These are phyloP conservation scores for Meleagris gallopavo DNA, from an alignment of 2,113 vertebrate genomes.

Conservation along the genomic window DNA sequence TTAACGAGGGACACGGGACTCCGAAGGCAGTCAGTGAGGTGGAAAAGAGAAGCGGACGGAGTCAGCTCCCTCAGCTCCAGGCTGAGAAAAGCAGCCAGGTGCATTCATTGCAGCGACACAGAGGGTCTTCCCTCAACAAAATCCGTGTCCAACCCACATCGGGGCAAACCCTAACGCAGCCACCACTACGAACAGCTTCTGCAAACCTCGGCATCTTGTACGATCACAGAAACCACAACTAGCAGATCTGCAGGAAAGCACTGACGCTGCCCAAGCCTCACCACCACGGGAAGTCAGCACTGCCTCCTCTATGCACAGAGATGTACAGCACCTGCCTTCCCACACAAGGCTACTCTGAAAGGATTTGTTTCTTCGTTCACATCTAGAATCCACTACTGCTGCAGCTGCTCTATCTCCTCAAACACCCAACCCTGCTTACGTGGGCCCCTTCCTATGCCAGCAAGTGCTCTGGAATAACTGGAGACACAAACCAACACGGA, in stretches of 20 bases:
- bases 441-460: rapidly evolving
- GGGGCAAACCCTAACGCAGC: background rate
- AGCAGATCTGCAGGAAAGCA: background rate
- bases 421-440: rapidly evolving
- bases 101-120: rapidly evolving
- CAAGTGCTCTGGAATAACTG: background rate
- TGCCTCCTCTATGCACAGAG: background rate
- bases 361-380: background rate
- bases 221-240: no score
- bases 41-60: background rate
- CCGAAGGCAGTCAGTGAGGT: rapidly evolving
- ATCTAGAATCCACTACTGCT: rapidly evolving
- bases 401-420: background rate
- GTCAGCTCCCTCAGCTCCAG: rapidly evolving
- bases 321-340: background rate
- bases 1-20: background rate
- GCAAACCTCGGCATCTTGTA: background rate
- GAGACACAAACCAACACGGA: rapidly evolving
- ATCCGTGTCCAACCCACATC: no score
- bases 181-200: background rate
- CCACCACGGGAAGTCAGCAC: no score
- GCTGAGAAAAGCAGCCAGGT: rapidly evolving
- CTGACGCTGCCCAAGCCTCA: background rate
- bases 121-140: background rate
- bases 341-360: rapidly evolving